Evolutionary conservation across 1,140 invertebrate genomes (phyloP), one percentile per base, ranked within the genome.

Genomic region (Drosophila sulfurigaster): DNA sequence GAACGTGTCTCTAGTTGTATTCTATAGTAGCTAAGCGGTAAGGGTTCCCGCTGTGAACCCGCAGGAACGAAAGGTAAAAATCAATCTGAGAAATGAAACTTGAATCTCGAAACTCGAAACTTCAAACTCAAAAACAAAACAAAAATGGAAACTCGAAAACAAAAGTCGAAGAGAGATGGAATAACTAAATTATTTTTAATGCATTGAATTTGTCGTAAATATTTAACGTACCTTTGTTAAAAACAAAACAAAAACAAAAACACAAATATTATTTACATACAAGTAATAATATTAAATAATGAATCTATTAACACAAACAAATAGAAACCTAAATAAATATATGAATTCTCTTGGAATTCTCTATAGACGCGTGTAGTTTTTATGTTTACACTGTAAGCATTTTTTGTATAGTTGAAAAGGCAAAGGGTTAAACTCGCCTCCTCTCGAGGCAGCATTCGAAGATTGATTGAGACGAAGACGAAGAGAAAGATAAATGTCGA

Each of bases 161-260:
- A 38, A 7, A 56, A 49, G 20, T 62, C 16, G 32, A 48, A 35
- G 20, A 35, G 20, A 45, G 49, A 68, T n/a, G 52, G 38, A 75
- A 66, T 71, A 78, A 78, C 80, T 83, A 89, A 72, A 83, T 85
- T 88, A 89, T 83, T 89, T 88, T 89, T 89, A 88, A 89, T 88
- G 83, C 85, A 88, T 88, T 88, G 83, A 88, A 89, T 88, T 89
- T 79, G 83, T 88, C 83, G 83, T 88, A 91, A 82, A 83, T 91
- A 91, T 91, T 91, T 91, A 91, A 82, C 80, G 88, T 91, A 91
- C 88, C 88, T 91, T 91, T 91, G 88, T 91, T 91, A 88, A 79
- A 91, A 91, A 91, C 88, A 91, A 91, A 87, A 60, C 28, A 72
- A 72, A 76, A 74, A 15, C 13, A 15, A 46, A 75, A 65, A 51